Base-by-base conservation (phyloP, 2,888 invertebrate genomes). In the Globia sparganii region DNA sequence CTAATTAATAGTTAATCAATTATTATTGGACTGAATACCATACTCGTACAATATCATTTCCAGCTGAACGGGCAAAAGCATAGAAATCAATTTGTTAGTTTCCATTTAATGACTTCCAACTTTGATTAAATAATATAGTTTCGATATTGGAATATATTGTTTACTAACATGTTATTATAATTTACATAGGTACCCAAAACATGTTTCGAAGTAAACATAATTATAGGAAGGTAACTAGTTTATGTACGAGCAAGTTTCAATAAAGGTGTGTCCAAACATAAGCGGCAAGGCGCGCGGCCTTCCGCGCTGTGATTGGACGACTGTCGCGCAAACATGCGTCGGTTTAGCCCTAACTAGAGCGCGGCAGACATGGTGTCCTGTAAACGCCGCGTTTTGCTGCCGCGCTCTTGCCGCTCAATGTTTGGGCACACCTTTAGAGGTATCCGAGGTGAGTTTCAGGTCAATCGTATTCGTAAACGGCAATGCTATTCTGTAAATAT, bases 381-480 rank as follows among this genome's bases (percentile, higher is more conserved):
- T n/a, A n/a, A n/a, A n/a, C n/a, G n/a, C n/a, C n/a, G n/a, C n/a
- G n/a, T n/a, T n/a, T n/a, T n/a, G n/a, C n/a, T n/a, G n/a, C n/a
- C n/a, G n/a, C n/a, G n/a, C n/a, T n/a, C n/a, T n/a, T n/a, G n/a
- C n/a, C n/a, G n/a, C n/a, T n/a, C n/a, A n/a, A n/a, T n/a, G n/a
- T n/a, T n/a, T n/a, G n/a, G n/a, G n/a, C n/a, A n/a, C n/a, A n/a
- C n/a, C n/a, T n/a, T n/a, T n/a, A n/a, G 62, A 46, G 31, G 21
- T 40, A 65, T 53, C 11, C 15, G 34, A 75, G 65, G 65, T 58
- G 64, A 77, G 43, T 59, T 69, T 59, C 65, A 69, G 78, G 69
- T 77, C 69, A 78, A 70, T 59, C 43, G 64, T 70, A 70, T 80
- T 61, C 58, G 53, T 53, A 56, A 81, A n/a, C n/a, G n/a, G n/a